A percentile compares a stretch with the other conserved stretches of the same genome.
phyloP scores from a whole-genome alignment of 2,113 vertebrate species.

The cat (Felis catus) region F.catus_Fca126_mat1.0 CM031419.1:134524001-134524500 shows the following conservation, averaged over 20 bases:
- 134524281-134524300: constrained; percentile 3
- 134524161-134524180: constrained; percentile 67
- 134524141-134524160: constrained; percentile 66
- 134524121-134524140: constrained; percentile 57
- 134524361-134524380: constrained; percentile 69
- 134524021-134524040: constrained; percentile 44
- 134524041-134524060: constrained; percentile 66
- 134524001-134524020: constrained; percentile 65
- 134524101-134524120: constrained; percentile 58
- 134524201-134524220: constrained; percentile 51
- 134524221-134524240: constrained; percentile 58
- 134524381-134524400: constrained; percentile 70
- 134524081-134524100: constrained; percentile 38
- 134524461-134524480: constrained; percentile 53
- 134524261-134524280: constrained; percentile 50
- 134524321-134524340: constrained; percentile 69
- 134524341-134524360: constrained; percentile 74
- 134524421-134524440: constrained; percentile 78
- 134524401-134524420: constrained; percentile 74
- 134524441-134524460: constrained; percentile 34
- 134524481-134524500: constrained; percentile 27
- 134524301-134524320: constrained; percentile 30
- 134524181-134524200: constrained; percentile 74
- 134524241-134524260: neutral
- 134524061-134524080: constrained; percentile 54